Evolutionary conservation across 2,113 vertebrate species (phyloP).

Genomic region (Condylura cristata): DNA sequence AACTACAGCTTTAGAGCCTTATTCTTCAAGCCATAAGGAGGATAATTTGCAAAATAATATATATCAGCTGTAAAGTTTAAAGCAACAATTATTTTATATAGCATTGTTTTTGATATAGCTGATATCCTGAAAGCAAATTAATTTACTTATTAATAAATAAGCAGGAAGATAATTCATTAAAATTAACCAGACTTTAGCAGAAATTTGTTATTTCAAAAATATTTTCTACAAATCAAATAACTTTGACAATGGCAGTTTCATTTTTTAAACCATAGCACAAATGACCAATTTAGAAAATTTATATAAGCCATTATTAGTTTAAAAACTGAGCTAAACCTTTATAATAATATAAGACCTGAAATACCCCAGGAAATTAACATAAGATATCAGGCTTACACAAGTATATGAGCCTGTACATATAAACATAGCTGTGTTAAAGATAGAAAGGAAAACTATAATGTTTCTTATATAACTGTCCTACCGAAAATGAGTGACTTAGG

Average conservation of each 20-base stretch:
- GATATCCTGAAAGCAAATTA: background rate
- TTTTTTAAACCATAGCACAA: slow-evolving; percentile 23
- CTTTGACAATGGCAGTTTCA: background rate
- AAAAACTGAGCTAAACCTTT: slow-evolving; percentile 5
- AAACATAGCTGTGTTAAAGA: background rate
- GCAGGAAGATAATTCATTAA: background rate
- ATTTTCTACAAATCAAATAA: slow-evolving; percentile 1
- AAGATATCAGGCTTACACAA: background rate
- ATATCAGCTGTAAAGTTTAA: background rate
- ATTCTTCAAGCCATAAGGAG: slow-evolving; percentile 18
- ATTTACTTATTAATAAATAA: slow-evolving; percentile 6
- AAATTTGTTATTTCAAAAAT: slow-evolving; percentile 6
- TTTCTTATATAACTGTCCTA: background rate
- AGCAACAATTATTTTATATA: slow-evolving; percentile 36
- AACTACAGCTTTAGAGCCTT: background rate
- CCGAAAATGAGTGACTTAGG: slow-evolving; percentile 36
- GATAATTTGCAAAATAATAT: slow-evolving; percentile 24
- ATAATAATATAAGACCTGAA: background rate
- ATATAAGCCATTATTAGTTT: slow-evolving; percentile 5
- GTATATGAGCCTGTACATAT: background rate
- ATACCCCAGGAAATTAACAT: background rate
- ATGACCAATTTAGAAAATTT: slow-evolving; percentile 40
- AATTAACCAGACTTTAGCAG: background rate
- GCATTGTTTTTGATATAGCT: slow-evolving; percentile 18
- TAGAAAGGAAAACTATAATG: background rate